Conservation (phyloP, 1,140 invertebrate species). For the Zophobas morio region DNA sequence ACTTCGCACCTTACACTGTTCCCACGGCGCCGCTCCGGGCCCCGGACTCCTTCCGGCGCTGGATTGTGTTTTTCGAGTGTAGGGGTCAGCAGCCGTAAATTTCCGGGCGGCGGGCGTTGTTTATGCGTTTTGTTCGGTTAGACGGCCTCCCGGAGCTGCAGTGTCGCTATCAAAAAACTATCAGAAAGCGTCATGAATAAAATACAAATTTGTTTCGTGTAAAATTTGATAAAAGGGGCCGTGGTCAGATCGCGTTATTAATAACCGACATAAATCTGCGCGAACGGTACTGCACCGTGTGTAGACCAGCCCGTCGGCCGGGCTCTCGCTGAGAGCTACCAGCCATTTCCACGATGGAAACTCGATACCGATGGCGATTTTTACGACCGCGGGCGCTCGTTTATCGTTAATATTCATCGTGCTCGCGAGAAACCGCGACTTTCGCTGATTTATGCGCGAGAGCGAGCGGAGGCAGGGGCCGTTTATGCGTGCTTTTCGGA, state of each 20-base stretch:
- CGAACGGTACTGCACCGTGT: slow-evolving; percentile 29
- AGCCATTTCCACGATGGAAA: slow-evolving; percentile 21
- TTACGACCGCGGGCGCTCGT: neutral
- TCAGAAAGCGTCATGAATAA: slow-evolving; percentile 53
- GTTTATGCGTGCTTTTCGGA: no score
- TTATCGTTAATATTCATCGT: neutral
- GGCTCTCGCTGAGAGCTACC: slow-evolving; percentile 33
- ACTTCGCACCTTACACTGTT: slow-evolving; percentile 7
- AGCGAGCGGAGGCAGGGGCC: no score
- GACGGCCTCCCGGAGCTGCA: slow-evolving; percentile 44
- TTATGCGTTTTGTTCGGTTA: slow-evolving; percentile 30
- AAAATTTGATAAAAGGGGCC: slow-evolving; percentile 47
- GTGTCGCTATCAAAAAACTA: slow-evolving; percentile 50
- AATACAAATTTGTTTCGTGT: slow-evolving; percentile 55
- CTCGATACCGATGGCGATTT: slow-evolving; percentile 33
- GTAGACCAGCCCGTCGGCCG: neutral
- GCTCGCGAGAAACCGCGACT: no score
- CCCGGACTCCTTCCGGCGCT: neutral
- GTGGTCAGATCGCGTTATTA: slow-evolving; percentile 45
- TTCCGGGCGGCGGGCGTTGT: slow-evolving; percentile 33
- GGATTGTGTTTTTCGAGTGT: slow-evolving; percentile 15
- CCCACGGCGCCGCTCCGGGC: neutral
- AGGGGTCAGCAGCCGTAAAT: slow-evolving; percentile 31
- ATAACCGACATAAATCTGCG: slow-evolving; percentile 45
- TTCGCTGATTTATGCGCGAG: neutral